Conservation (phyloP, 2,113 vertebrate genomes). For the Gasterosteus aculeatus region DNA sequence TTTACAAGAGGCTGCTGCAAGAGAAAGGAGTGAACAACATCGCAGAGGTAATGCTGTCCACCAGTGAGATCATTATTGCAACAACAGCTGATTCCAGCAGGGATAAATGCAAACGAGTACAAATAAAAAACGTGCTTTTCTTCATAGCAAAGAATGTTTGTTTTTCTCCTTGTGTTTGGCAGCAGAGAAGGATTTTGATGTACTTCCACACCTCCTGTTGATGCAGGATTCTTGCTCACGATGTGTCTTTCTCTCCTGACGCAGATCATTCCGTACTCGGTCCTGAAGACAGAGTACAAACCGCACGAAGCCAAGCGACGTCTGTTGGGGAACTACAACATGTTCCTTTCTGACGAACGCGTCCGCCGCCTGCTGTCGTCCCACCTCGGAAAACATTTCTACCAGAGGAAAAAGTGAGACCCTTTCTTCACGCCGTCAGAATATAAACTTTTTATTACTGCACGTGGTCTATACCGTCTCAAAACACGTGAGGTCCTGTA, state of each 20-base stretch:
- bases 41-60: conserved; percentile 85
- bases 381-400: conserved; percentile 90
- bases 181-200: neutral
- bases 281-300: conserved; percentile 88
- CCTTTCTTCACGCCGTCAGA: accelerated
- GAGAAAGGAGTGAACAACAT: conserved; percentile 81
- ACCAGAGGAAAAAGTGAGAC: conserved; percentile 85
- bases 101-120: neutral
- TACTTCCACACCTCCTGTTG: neutral
- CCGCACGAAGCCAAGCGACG: conserved; percentile 87
- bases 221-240: neutral
- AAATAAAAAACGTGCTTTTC: neutral
- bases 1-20: conserved; percentile 87
- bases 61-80: neutral
- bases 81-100: neutral
- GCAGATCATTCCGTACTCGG: conserved; percentile 87
- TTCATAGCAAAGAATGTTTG: neutral
- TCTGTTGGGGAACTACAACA: conserved; percentile 84
- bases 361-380: conserved; percentile 86
- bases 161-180: neutral
- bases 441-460: neutral
- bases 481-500: neutral
- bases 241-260: neutral
- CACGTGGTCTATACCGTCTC: too few relatives aligned
- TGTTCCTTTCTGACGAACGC: conserved; percentile 88